These are phyloP conservation scores for Hedya salicella DNA, from an alignment of 2,888 invertebrate species.

Conservation along the genomic window DNA sequence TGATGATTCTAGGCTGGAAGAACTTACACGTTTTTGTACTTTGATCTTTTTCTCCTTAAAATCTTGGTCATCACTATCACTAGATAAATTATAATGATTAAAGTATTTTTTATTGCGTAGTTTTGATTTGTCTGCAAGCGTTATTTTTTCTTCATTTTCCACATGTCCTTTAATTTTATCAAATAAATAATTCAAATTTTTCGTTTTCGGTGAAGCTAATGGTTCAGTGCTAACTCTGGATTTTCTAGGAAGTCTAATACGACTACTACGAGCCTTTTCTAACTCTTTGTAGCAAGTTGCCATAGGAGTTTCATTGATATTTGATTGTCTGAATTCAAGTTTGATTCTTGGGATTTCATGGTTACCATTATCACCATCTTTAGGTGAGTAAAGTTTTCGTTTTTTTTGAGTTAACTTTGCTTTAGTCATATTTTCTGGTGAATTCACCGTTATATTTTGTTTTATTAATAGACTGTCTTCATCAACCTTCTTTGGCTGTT, in stretches of 20 bases:
- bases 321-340: slow-evolving; percentile 50
- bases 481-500: neutral
- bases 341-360: slow-evolving; percentile 48
- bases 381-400: slow-evolving; percentile 75
- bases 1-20: slow-evolving; percentile 53
- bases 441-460: slow-evolving; percentile 16
- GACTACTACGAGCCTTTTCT: slow-evolving; percentile 61
- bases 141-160: slow-evolving; percentile 57
- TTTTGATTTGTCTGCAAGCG: slow-evolving; percentile 25
- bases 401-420: slow-evolving; percentile 55
- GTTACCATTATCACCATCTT: slow-evolving; percentile 55
- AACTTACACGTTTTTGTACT: slow-evolving; percentile 53
- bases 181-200: slow-evolving; percentile 63
- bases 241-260: slow-evolving; percentile 54
- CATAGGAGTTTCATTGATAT: slow-evolving; percentile 53
- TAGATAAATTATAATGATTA: slow-evolving; percentile 65
- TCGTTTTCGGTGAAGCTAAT: slow-evolving; percentile 60
- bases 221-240: slow-evolving; percentile 45
- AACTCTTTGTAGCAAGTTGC: slow-evolving; percentile 68
- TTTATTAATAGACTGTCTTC: slow-evolving; percentile 10
- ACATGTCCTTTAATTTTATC: slow-evolving; percentile 63
- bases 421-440: slow-evolving; percentile 28
- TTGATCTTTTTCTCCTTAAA: slow-evolving; percentile 60
- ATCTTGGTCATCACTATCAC: slow-evolving; percentile 73
- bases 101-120: slow-evolving; percentile 47